Evolutionary conservation across 2,888 invertebrate genomes (phyloP).

Genomic region (Conomelus anceps): DNA sequence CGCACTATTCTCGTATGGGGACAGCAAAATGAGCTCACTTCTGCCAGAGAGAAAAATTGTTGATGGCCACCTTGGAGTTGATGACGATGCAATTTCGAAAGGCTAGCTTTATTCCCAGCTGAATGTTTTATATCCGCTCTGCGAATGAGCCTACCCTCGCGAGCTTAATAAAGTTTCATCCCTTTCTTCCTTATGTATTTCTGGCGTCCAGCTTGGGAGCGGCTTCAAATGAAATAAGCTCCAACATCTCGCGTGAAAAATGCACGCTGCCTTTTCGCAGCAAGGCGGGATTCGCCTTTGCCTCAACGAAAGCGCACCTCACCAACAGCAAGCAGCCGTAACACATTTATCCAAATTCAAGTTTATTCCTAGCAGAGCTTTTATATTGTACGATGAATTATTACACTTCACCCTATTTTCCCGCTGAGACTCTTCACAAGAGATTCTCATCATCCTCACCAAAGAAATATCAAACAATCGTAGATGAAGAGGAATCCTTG

Average conservation of each 20-base stretch:
- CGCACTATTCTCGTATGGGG: neutral
- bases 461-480: neutral
- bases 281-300: neutral
- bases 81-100: neutral
- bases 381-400: neutral
- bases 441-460: neutral
- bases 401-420: neutral
- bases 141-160: neutral
- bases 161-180: neutral
- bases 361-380: neutral
- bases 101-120: neutral
- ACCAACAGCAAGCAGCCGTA: too few species aligned
- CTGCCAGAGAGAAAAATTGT: neutral
- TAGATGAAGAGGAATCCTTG: neutral
- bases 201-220: neutral
- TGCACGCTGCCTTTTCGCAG: too few species aligned
- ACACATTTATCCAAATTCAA: neutral
- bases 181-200: neutral
- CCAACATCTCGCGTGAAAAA: neutral
- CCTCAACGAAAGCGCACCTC: neutral
- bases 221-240: neutral
- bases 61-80: neutral
- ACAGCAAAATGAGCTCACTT: neutral
- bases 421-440: neutral
- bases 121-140: neutral